A percentile compares a stretch with the other conserved stretches of the same genome.
Conservation (phyloP, 1,140 invertebrate genomes). For the Piezodorus guildinii region DNA sequence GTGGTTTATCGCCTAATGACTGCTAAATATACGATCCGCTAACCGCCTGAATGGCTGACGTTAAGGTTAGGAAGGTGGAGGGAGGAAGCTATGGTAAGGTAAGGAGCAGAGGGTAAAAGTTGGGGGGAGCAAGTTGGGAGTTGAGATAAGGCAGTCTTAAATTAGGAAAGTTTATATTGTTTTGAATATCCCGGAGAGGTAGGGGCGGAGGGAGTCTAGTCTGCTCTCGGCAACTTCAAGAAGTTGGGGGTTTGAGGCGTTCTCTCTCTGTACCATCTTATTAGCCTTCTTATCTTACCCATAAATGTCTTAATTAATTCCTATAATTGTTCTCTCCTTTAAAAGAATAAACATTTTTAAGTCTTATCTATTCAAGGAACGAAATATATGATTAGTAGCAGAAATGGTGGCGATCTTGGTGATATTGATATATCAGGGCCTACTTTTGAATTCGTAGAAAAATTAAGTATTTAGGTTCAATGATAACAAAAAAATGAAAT, state of each 20-base stretch:
- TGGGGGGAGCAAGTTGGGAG: not conserved
- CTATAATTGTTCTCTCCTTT: not conserved
- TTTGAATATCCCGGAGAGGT: slow-evolving; percentile 3
- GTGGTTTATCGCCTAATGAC: no score
- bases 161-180: slow-evolving; percentile 15
- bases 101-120: not conserved
- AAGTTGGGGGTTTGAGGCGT: no score
- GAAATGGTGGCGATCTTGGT: no score
- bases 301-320: slow-evolving; percentile 12
- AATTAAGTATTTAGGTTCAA: no score
- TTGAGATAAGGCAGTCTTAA: slow-evolving; percentile 3
- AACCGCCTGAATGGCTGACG: not conserved
- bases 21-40: no score
- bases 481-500: no score
- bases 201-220: not conserved
- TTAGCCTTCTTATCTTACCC: not conserved
- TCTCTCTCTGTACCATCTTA: not conserved
- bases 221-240: not conserved
- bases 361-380: no score
- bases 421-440: no score
- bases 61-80: no score
- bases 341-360: no score
- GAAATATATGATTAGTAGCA: no score
- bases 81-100: not conserved
- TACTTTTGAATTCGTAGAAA: no score